phyloP scores from a whole-genome alignment of 2,888 invertebrate genomes.

The Cetonia aurata region DNA sequence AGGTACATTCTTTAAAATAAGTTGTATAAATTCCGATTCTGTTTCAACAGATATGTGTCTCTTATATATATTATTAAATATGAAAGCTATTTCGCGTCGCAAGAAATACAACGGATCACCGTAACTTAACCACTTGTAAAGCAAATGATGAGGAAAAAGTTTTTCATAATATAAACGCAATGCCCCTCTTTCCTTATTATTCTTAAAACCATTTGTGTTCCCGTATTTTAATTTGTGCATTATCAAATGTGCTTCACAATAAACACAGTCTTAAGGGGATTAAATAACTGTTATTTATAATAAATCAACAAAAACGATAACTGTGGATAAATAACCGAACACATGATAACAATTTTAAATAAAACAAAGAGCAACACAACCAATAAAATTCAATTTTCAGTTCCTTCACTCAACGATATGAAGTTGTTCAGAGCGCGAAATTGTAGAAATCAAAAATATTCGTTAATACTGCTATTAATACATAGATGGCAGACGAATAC shows the following conservation, averaged over 20 bases:
- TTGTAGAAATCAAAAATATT: no score
- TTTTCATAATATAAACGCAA: constrained; percentile 15
- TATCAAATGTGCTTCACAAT: background rate
- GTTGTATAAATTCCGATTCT: background rate
- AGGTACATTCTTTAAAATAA: background rate
- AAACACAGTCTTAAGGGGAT: background rate
- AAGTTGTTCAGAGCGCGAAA: no score
- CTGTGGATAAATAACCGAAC: no score
- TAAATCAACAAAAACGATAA: background rate
- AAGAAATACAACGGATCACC: background rate
- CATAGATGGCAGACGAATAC: no score
- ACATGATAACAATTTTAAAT: no score
- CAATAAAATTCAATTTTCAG: no score
- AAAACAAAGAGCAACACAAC: no score
- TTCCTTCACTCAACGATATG: no score
- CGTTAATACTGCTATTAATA: no score
- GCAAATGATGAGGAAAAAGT: background rate
- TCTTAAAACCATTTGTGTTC: background rate
- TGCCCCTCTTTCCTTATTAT: background rate
- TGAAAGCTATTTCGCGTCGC: constrained; percentile 19
- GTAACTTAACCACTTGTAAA: constrained; percentile 18
- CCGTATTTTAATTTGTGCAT: background rate
- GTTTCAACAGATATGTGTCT: constrained; percentile 7
- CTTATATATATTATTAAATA: background rate
- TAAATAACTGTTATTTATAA: background rate